phyloP scores from a whole-genome alignment of 2,113 vertebrate genomes.

The Stigmatopora nigra region DNA sequence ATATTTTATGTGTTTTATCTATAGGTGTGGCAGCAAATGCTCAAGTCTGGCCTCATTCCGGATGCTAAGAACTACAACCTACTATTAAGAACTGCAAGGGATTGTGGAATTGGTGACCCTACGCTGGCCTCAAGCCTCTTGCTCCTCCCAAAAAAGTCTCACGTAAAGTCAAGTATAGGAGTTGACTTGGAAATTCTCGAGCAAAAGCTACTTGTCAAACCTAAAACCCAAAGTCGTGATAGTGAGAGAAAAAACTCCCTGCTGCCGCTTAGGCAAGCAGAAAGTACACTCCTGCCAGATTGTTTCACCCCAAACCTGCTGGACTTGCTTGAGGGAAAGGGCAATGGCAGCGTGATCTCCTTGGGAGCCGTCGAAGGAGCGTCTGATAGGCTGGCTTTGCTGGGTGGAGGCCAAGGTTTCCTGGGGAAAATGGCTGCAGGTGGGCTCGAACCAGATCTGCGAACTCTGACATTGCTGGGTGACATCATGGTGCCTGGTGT shows the following conservation, averaged over 20 bases:
- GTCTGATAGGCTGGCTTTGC: slow-evolving; percentile 74
- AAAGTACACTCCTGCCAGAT: neutral
- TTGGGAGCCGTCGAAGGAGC: slow-evolving; percentile 64
- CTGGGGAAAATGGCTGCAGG: slow-evolving; percentile 77
- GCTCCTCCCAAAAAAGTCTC: slow-evolving; percentile 44
- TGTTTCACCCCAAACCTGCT: slow-evolving; percentile 73
- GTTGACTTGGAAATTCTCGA: slow-evolving; percentile 71
- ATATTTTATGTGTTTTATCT: neutral
- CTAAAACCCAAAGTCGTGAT: neutral
- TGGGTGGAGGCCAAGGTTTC: slow-evolving; percentile 81
- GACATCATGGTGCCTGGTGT: slow-evolving; percentile 71
- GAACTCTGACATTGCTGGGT: slow-evolving; percentile 79
- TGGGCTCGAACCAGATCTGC: slow-evolving; percentile 71
- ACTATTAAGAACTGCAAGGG: slow-evolving; percentile 77
- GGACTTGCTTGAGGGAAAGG: slow-evolving; percentile 50
- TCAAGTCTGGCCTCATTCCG: slow-evolving; percentile 73
- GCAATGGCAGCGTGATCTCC: slow-evolving; percentile 58
- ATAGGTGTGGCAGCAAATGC: slow-evolving; percentile 91
- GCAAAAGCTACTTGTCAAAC: slow-evolving; percentile 65
- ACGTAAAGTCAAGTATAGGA: slow-evolving; percentile 5
- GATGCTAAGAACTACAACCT: slow-evolving; percentile 78
- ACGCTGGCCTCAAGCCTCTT: slow-evolving; percentile 69
- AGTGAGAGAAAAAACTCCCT: slow-evolving; percentile 14
- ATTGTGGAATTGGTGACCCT: slow-evolving; percentile 79
- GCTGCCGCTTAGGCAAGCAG: slow-evolving; percentile 19